These are phyloP conservation scores for Plagodis pulveraria DNA, from an alignment of 2,888 invertebrate genomes.

Conservation along the genomic window DNA sequence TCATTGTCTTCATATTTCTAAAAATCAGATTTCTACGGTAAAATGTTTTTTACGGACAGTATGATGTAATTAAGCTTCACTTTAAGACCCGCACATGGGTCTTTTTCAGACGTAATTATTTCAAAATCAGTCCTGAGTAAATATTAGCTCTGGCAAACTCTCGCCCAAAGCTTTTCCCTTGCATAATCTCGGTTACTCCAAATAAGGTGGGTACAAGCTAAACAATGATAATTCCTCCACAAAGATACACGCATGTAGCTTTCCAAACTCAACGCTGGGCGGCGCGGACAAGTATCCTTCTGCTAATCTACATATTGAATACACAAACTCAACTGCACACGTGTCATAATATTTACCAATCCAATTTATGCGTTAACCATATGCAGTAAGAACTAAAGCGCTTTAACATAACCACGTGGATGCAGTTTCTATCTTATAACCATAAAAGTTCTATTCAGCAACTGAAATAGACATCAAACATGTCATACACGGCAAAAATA, in stretches of 20 bases:
- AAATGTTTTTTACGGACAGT: neutral
- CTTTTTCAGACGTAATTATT: conserved; percentile 21
- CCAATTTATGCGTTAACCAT: conserved; percentile 41
- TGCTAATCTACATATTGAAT: conserved; percentile 77
- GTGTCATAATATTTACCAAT: conserved; percentile 35
- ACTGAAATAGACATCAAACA: conserved; percentile 38
- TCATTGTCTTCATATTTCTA: too few species aligned
- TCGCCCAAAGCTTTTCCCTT: conserved; percentile 28
- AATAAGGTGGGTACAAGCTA: conserved; percentile 50
- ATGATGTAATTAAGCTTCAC: neutral
- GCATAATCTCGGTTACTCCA: conserved; percentile 28
- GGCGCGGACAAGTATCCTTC: conserved; percentile 69
- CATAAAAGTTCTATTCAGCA: conserved; percentile 39
- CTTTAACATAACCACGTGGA: neutral
- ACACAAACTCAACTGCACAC: conserved; percentile 52
- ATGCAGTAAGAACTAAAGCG: conserved; percentile 35
- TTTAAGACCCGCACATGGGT: conserved; percentile 1
- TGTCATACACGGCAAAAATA: conserved; percentile 35
- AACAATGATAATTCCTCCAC: conserved; percentile 74
- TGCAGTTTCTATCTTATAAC: conserved; percentile 28
- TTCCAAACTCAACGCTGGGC: conserved; percentile 65
- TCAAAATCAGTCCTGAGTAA: conserved; percentile 22
- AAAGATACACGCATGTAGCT: conserved; percentile 50
- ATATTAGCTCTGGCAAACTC: conserved; percentile 11
- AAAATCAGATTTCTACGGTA: too few species aligned